Conservation (phyloP, 92 coral and sea anemone genomes). For the Zoanthus sansibaricus region DNA sequence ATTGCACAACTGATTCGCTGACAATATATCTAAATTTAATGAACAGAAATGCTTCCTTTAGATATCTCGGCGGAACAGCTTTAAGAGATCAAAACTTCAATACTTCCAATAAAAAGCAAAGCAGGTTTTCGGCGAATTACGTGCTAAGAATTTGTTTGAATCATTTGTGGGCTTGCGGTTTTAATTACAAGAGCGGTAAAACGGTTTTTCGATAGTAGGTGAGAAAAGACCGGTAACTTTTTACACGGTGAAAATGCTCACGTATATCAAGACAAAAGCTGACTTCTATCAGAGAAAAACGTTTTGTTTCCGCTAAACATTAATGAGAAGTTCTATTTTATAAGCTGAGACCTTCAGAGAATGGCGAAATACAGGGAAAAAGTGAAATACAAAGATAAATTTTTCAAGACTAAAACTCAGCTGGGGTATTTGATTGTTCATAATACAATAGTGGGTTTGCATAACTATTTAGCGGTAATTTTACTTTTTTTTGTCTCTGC, state of each 20-base stretch:
- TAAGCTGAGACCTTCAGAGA: background rate
- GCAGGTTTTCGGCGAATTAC: background rate
- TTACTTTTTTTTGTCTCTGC: background rate
- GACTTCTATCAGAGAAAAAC: background rate
- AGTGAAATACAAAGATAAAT: background rate
- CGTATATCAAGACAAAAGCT: background rate
- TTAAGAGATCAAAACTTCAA: background rate
- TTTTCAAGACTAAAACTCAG: background rate
- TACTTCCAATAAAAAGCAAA: background rate
- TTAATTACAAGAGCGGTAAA: background rate
- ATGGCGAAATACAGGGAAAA: background rate
- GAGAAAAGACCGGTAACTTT: slow-evolving; percentile 1
- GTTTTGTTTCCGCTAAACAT: background rate
- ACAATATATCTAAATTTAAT: background rate
- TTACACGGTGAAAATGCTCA: background rate
- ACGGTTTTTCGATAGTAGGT: slow-evolving; percentile 10
- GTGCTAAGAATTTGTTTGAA: background rate
- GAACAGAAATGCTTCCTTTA: too few relatives aligned
- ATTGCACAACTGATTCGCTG: background rate
- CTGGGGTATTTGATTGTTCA: background rate
- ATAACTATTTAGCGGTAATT: background rate
- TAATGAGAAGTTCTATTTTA: background rate
- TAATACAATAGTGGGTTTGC: slow-evolving; percentile 10
- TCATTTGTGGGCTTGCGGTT: background rate
- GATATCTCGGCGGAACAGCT: too few relatives aligned